A percentile compares a stretch with the other conserved stretches of the same genome.
Conservation (phyloP, 1,140 invertebrate species). For the Mylabris phalerata region DNA sequence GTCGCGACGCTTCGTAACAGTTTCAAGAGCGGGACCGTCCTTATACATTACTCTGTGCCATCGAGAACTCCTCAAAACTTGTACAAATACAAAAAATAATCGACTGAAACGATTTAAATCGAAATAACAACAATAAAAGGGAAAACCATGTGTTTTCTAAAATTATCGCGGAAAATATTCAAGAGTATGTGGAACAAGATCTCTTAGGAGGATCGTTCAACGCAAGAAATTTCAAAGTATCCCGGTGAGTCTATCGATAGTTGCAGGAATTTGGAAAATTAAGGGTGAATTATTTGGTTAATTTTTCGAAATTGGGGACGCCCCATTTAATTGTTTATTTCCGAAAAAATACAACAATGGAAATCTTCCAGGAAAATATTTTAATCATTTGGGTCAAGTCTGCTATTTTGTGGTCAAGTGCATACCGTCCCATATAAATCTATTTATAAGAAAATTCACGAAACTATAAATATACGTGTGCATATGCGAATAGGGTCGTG, state of each 20-base stretch:
- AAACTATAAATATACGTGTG: no score
- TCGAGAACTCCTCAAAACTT: neutral
- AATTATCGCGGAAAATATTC: neutral
- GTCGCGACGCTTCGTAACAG: slow-evolving; percentile 16
- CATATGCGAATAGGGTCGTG: no score
- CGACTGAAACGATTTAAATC: no score
- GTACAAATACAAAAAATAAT: neutral
- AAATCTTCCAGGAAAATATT: slow-evolving; percentile 9
- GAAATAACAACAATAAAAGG: neutral
- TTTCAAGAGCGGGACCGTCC: no score
- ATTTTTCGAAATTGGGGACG: no score
- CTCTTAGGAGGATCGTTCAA: neutral
- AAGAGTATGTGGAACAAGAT: neutral
- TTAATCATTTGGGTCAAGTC: slow-evolving; percentile 6
- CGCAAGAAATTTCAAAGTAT: neutral
- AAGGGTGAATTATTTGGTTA: no score
- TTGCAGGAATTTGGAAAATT: no score
- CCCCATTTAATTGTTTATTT: no score
- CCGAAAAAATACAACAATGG: neutral
- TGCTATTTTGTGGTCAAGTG: slow-evolving; percentile 10
- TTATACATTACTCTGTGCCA: neutral
- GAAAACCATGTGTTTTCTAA: neutral
- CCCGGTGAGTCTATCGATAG: no score
- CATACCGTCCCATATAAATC: slow-evolving; percentile 1
- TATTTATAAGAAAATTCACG: neutral